Percentiles rank a stretch among this genome's conserved stretches.
Evolutionary conservation across 2,888 invertebrate species (phyloP).

Genomic region (Luperina testacea): DNA sequence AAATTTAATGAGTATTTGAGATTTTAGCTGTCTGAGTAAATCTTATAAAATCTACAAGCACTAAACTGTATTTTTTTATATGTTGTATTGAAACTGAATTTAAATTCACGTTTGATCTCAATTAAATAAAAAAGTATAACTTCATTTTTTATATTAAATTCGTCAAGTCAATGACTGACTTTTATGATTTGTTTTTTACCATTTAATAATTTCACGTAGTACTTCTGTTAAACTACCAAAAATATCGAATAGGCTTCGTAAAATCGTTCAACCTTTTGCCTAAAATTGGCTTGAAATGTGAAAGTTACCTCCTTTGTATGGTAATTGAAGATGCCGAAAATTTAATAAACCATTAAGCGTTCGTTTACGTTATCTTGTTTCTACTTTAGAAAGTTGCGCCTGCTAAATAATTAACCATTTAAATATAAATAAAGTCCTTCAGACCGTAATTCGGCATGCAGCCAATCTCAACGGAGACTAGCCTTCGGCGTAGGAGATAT

Average conservation of each 20-base stretch:
- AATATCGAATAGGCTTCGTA: background rate
- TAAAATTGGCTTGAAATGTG: slow-evolving; percentile 14
- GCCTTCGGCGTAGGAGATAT: too few relatives aligned
- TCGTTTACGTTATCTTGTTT: slow-evolving; percentile 49
- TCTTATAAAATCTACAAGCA: background rate
- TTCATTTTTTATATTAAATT: background rate
- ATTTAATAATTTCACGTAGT: background rate
- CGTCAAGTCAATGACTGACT: background rate
- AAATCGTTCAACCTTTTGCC: slow-evolving; percentile 18
- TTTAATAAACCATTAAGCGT: slow-evolving; percentile 57
- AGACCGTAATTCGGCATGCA: too few relatives aligned
- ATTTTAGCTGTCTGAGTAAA: background rate
- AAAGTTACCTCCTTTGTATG: slow-evolving; percentile 44
- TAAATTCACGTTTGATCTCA: background rate
- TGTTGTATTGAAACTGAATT: background rate
- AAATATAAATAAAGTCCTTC: slow-evolving; percentile 29
- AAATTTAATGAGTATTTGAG: background rate
- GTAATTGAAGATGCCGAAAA: slow-evolving; percentile 57
- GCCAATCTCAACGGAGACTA: too few relatives aligned
- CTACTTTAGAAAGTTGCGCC: slow-evolving; percentile 39
- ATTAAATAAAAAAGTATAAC: background rate
- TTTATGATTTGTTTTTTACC: background rate
- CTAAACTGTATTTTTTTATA: background rate
- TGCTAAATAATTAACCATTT: slow-evolving; percentile 57
- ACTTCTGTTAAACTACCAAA: slow-evolving; percentile 4